phyloP scores from a whole-genome alignment of 2,888 invertebrate genomes.

The Acleris sparsana region DNA sequence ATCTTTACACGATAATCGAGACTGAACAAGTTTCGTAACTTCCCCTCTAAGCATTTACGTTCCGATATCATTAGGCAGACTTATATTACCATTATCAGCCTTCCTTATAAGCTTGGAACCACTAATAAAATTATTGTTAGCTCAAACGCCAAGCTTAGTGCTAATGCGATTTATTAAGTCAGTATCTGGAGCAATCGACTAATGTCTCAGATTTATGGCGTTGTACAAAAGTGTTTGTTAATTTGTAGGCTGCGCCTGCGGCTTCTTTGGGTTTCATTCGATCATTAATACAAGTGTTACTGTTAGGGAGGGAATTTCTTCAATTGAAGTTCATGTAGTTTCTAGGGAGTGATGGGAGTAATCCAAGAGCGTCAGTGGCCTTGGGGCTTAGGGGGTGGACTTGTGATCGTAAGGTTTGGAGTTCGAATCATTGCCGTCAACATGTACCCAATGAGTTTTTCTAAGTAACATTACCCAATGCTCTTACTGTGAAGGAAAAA shows the following conservation, averaged over 20 bases:
- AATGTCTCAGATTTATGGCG: constrained; percentile 43
- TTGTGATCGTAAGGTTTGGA: no score
- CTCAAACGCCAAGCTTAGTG: constrained; percentile 38
- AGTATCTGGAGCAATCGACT: constrained; percentile 48
- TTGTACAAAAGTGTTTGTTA: constrained; percentile 38
- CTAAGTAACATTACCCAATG: no score
- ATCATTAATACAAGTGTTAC: neutral
- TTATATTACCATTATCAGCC: constrained; percentile 50
- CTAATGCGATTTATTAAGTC: constrained; percentile 54
- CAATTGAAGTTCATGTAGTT: no score
- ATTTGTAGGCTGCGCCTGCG: constrained; percentile 34
- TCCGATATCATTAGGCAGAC: constrained; percentile 20
- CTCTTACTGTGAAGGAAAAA: no score
- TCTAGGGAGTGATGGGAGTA: no score
- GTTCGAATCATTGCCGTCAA: no score
- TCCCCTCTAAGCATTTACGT: constrained; percentile 24
- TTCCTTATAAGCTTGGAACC: constrained; percentile 49
- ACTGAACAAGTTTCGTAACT: constrained; percentile 25
- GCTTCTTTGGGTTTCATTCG: neutral
- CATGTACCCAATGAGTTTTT: no score
- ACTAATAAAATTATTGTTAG: constrained; percentile 45
- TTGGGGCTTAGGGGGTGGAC: no score
- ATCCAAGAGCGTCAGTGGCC: no score
- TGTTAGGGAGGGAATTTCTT: neutral
- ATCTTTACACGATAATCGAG: constrained; percentile 21